A percentile compares a stretch with the other conserved stretches of the same genome.
These are phyloP conservation scores for Drosophila kuntzei DNA, from an alignment of 2,888 invertebrate genomes.

Conservation along the genomic window DNA sequence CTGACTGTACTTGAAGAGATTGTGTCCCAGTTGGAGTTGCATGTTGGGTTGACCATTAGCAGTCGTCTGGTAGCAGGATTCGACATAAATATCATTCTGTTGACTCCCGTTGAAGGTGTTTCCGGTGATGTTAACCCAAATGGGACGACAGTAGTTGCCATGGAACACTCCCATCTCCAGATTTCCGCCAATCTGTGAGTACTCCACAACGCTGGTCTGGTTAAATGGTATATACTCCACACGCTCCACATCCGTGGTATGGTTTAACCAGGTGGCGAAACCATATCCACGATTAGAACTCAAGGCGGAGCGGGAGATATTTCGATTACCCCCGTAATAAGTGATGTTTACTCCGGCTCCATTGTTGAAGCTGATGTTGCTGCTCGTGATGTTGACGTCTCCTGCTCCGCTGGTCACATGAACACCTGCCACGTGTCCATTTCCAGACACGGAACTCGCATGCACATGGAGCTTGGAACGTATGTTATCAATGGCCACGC, in stretches of 20 bases:
- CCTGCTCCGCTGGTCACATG: conserved; percentile 96
- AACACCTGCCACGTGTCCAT: conserved; percentile 95
- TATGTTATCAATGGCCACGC: conserved; percentile 96
- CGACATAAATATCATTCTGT: conserved; percentile 92
- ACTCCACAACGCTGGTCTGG: conserved; percentile 94
- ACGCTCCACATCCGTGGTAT: conserved; percentile 88
- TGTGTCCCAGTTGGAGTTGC: conserved; percentile 93
- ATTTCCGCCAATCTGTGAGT: conserved; percentile 94
- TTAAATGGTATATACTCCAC: conserved; percentile 92
- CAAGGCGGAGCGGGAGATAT: conserved; percentile 94
- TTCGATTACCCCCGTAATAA: conserved; percentile 96
- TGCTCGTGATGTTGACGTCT: conserved; percentile 96
- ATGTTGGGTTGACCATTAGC: conserved; percentile 86
- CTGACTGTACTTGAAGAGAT: conserved; percentile 91
- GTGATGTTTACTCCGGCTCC: conserved; percentile 98
- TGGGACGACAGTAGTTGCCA: conserved; percentile 95
- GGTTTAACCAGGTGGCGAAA: conserved; percentile 95
- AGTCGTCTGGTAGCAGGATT: conserved; percentile 90
- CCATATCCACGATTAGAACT: conserved; percentile 96
- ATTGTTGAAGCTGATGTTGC: conserved; percentile 94
- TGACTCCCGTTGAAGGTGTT: conserved; percentile 93
- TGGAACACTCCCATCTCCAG: conserved; percentile 94
- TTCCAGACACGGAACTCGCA: conserved; percentile 92
- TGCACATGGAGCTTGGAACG: conserved; percentile 95
- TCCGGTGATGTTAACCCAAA: conserved; percentile 96